Conservation (phyloP, 2,797 vertebrate species). For the Enoplosus armatus region DNA sequence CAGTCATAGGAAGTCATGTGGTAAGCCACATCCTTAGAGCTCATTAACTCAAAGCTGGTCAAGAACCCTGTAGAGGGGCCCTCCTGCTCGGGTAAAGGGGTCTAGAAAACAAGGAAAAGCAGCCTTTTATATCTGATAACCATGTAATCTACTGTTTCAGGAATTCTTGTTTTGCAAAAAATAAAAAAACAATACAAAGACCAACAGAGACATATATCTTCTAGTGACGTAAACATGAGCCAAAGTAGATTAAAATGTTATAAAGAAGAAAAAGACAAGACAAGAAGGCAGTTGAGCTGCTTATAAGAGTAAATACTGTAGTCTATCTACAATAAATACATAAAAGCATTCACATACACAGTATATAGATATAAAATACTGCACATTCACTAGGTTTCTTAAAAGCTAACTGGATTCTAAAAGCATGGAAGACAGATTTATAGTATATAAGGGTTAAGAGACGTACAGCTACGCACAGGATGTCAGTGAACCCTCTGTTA, state of each 20-base stretch:
- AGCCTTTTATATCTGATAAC: background rate
- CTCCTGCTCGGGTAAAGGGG: constrained; percentile 94
- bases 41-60: constrained; percentile 95
- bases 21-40: constrained; percentile 97
- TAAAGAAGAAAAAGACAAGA: background rate
- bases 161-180: background rate
- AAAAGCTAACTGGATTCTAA: background rate
- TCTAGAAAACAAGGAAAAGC: constrained; percentile 77
- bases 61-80: constrained; percentile 91
- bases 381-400: background rate
- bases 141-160: background rate
- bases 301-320: background rate
- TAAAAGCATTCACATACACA: too few relatives aligned
- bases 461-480: too few relatives aligned
- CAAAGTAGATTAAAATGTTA: too few relatives aligned
- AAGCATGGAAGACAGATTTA: background rate
- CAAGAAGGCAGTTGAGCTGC: background rate
- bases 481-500: background rate
- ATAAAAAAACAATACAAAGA: background rate
- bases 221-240: too few relatives aligned
- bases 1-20: constrained; percentile 98
- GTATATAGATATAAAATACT: too few relatives aligned
- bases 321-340: too few relatives aligned
- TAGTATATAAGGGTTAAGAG: too few relatives aligned
- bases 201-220: background rate